phyloP scores from a whole-genome alignment of 2,888 invertebrate species.

The Chalcis sispes region DNA sequence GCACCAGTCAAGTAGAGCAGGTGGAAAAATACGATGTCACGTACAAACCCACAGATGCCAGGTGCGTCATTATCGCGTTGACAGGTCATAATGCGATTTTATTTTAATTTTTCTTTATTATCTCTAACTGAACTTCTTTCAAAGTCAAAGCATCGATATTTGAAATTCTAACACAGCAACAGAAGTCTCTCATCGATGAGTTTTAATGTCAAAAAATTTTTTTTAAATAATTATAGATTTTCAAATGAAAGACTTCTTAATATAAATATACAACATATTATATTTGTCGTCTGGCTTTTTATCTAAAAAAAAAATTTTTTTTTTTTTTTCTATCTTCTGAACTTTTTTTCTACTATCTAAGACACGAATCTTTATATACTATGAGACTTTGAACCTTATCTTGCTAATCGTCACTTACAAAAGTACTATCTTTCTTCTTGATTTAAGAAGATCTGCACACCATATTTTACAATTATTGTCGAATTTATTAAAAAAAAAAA shows the following conservation, averaged over 20 bases:
- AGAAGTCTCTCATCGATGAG: conserved; percentile 9
- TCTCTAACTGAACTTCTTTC: not conserved
- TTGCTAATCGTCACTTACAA: conserved; percentile 6
- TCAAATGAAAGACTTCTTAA: not conserved
- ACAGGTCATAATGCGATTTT: not conserved
- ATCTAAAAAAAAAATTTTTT: not conserved
- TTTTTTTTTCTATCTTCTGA: not conserved
- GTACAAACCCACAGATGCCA: conserved; percentile 93
- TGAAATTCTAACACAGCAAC: not conserved
- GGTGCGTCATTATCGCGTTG: conserved; percentile 80
- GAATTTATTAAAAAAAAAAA: too few species aligned
- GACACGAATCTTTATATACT: too few species aligned
- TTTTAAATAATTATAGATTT: not conserved
- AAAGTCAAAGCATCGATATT: conserved; percentile 26
- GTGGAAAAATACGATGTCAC: conserved; percentile 94
- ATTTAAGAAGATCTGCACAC: too few species aligned
- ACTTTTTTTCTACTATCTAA: not conserved
- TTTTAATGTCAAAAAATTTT: not conserved
- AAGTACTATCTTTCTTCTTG: conserved; percentile 13
- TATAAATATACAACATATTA: not conserved
- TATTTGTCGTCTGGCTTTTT: conserved; percentile 28
- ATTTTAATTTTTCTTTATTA: not conserved
- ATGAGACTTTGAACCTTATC: not conserved
- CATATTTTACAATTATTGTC: too few species aligned
- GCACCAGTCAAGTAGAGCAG: conserved; percentile 84